These are phyloP conservation scores for Brachyptera putata DNA, from an alignment of 2,888 invertebrate species.

Conservation along the genomic window DNA sequence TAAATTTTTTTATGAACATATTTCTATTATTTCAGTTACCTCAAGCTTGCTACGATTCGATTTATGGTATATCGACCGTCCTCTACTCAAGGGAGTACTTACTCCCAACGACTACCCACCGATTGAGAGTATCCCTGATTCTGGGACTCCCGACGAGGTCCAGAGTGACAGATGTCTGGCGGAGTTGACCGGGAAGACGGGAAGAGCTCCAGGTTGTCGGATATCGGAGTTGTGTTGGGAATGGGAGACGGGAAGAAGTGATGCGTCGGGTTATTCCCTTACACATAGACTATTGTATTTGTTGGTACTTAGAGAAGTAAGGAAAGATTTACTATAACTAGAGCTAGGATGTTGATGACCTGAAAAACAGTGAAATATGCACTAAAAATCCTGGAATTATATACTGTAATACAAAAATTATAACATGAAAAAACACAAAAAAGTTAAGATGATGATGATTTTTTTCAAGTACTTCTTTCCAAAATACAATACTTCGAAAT, in stretches of 20 bases:
- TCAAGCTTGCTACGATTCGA: neutral
- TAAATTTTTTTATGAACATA: neutral
- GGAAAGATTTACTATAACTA: neutral
- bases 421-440: too few relatives aligned
- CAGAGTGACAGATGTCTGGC: constrained; percentile 2
- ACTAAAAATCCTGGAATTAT: neutral
- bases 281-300: neutral
- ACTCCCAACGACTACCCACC: too few relatives aligned
- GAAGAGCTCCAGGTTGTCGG: too few relatives aligned
- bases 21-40: neutral
- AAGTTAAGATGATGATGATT: too few relatives aligned
- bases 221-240: neutral
- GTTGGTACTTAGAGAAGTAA: neutral
- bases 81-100: neutral
- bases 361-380: neutral
- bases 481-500: neutral
- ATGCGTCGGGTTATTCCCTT: neutral
- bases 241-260: neutral
- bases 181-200: neutral
- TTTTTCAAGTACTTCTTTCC: neutral
- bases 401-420: neutral
- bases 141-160: neutral
- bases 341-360: neutral
- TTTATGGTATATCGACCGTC: neutral
- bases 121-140: neutral